Evolutionary conservation across 2,113 vertebrate species (phyloP), one percentile per base, ranked within the genome.

Genomic region (Delphinapterus leucas): DNA sequence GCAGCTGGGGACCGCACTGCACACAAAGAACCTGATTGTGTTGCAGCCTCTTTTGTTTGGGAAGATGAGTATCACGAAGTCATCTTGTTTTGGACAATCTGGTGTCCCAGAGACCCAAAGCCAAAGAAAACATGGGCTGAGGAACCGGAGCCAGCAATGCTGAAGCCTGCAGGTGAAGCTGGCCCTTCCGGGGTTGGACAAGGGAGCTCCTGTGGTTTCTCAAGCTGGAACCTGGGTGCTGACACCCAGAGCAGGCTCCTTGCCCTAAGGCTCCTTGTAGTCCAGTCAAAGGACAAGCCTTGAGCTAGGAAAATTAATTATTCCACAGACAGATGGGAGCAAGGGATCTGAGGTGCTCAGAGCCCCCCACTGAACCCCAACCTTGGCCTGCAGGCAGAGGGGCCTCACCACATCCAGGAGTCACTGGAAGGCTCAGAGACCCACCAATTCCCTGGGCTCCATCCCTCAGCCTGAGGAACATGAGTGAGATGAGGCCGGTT

Each of bases 1-100:
- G 23, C 5, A 44, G 67, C 85, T 28, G 13, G 67, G 70, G 79
- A 90, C 82, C 2, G 2, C 6, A 20, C 36, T 10, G 21, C 1
- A 70, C 81, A 97, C 95, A 97, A 90, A 95, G 71, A 86, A 58
- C 49, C 63, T 12, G 55, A 96, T 86, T 98, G 90, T 96, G 90
- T 88, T 67, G 68, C 85, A 82, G 77, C 88, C 26, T 89, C 44
- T 86, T 86, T 53, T 95, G 85, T 97, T 97, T 96, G 91, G 94
- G 91, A 97, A 98, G 94, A 49, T 93, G 90, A 93, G 73, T 31
- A 87, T 91, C 97, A n/a, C 4, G 6, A 58, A 93, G 86, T 89
- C 3, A 1, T 94, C 95, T 96, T 97, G 95, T 96, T 97, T 92
- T 79, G 82, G 93, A 95, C 96, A 93, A 84, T 95, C 79, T 94